phyloP scores from a whole-genome alignment of 2,113 vertebrate species.

The Rostratula benghalensis region DNA sequence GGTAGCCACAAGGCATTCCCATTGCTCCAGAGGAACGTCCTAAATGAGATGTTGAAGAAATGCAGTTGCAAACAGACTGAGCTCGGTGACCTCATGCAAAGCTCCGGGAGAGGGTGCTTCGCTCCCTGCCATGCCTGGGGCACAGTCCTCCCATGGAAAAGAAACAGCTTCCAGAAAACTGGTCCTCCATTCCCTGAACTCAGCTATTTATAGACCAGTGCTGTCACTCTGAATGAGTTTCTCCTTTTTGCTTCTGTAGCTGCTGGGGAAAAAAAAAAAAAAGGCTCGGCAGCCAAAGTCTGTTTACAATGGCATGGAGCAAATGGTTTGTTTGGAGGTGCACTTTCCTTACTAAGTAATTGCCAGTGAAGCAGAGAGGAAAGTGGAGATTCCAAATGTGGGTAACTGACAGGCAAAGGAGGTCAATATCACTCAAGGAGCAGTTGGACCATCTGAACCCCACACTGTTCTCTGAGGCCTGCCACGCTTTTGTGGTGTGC shows the following conservation, averaged over 20 bases:
- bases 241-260: neutral
- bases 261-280: neutral
- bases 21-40: rapidly evolving
- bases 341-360: neutral
- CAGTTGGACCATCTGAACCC: neutral
- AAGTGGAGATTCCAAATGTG: neutral
- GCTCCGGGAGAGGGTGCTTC: neutral
- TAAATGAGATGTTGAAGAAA: neutral
- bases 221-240: neutral
- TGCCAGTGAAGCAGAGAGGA: neutral
- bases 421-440: neutral
- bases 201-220: neutral
- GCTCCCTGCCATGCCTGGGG: neutral
- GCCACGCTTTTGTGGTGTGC: neutral
- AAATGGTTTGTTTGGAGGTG: neutral
- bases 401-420: neutral
- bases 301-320: neutral
- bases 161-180: neutral
- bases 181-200: neutral
- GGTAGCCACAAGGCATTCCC: neutral
- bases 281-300: neutral
- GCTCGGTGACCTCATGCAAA: neutral
- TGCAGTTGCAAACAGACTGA: neutral
- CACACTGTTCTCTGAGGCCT: rapidly evolving
- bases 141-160: neutral